Evolutionary conservation across 1,140 invertebrate genomes (phyloP).

Genomic region (Drosophila subpulchrella): DNA sequence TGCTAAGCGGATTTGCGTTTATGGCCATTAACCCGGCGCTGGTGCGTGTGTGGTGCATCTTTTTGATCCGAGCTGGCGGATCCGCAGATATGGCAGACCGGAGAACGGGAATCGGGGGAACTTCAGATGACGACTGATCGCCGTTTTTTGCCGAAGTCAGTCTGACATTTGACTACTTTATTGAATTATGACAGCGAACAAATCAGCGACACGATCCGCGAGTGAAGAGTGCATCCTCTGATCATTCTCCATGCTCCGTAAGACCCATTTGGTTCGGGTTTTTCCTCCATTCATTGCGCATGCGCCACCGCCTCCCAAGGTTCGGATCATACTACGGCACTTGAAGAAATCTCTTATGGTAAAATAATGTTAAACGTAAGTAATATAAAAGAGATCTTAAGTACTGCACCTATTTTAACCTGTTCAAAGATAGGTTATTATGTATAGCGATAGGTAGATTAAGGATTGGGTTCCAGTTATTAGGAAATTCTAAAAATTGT

Average conservation of each 20-base stretch:
- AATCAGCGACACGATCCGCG: slow-evolving; percentile 74
- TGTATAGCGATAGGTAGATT: too few relatives aligned
- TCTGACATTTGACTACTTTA: slow-evolving; percentile 79
- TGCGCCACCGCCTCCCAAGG: slow-evolving; percentile 42
- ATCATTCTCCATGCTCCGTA: background rate
- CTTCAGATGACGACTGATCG: background rate
- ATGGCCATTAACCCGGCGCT: slow-evolving; percentile 41
- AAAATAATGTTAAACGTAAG: too few relatives aligned
- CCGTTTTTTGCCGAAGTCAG: slow-evolving; percentile 51
- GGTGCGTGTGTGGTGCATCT: slow-evolving; percentile 1
- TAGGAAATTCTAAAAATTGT: too few relatives aligned
- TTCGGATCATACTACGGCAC: background rate
- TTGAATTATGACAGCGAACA: slow-evolving; percentile 84
- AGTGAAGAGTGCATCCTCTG: slow-evolving; percentile 1
- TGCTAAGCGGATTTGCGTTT: slow-evolving; percentile 52
- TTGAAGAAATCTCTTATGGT: background rate
- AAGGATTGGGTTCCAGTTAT: too few relatives aligned
- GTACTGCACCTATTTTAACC: too few relatives aligned
- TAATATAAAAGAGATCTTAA: too few relatives aligned
- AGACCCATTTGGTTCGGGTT: slow-evolving; percentile 5
- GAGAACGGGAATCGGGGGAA: background rate
- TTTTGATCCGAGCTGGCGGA: background rate
- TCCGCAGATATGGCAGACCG: background rate
- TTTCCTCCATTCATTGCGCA: slow-evolving; percentile 57
- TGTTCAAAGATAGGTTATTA: too few relatives aligned